Base-by-base conservation (phyloP, 2,888 invertebrate species). In the Megaustenia siamemsis region DNA sequence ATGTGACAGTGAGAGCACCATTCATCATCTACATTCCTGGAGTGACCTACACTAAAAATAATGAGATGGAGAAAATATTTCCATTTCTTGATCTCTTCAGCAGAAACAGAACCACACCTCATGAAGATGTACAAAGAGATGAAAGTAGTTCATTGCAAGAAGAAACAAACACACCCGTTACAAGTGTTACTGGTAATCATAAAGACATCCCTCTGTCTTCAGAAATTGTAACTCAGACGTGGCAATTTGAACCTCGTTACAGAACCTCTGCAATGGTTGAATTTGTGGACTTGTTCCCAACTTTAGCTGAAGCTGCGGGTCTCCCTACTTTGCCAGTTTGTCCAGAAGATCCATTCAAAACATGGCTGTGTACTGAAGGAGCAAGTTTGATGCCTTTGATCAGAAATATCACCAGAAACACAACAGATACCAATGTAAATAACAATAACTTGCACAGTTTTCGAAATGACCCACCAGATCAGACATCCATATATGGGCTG, bases 261-360 rank as follows among this genome's bases (percentile, higher is more conserved):
- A 75, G 24, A 35, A 87, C 86, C 6, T 66, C 75, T 35, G 87
- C 84, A 21, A 93, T 96, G 12, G 96, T 96, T 0, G 98, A 98
- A 94, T 94, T 98, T 3, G 95, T 98, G 0, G 98, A 98, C 92
- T 93, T 98, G 88, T 98, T 97, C 93, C 97, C 98, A 3, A 97
- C 98, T 0, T 92, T 98, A 81, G 96, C 96, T 4, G 96, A 97
- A 85, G 92, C 97, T 63, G 95, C 96, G 0, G 96, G 96, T 38
- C 92, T 97, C 56, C 94, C 95, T 0, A 90, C 94, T 45, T 91
- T 95, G 8, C 93, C 96, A 82, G 93, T 93, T 81, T 97, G 97
- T 92, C 93, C 95, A 24, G 53, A 63, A 40, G 85, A 89, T 79
- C 90, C 92, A 21, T 88, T 87, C 43, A 83, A 86, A 1, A 76